These are phyloP conservation scores for Megatriorchis doriae DNA, from an alignment of 2,113 vertebrate species.

Conservation along the genomic window DNA sequence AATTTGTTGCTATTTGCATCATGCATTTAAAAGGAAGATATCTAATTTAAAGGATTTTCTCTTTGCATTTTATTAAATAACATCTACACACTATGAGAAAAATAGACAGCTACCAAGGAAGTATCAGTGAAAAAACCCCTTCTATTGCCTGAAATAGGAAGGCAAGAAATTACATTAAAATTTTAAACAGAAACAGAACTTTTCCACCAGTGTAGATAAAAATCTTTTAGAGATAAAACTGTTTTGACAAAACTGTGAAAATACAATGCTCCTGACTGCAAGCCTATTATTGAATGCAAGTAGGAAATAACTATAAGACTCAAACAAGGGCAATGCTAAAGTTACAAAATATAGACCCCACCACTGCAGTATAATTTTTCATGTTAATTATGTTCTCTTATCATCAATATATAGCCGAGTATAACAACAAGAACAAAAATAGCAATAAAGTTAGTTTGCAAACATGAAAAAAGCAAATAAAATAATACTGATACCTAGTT, in stretches of 20 bases:
- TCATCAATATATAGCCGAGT: constrained; percentile 41
- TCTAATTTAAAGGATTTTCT: constrained; percentile 15
- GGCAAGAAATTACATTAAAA: constrained; percentile 52
- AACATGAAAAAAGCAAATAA: constrained; percentile 64
- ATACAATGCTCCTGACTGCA: constrained; percentile 50
- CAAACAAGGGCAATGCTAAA: constrained; percentile 41
- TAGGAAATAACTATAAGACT: constrained; percentile 41
- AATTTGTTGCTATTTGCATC: background rate
- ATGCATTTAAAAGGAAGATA: constrained; percentile 13
- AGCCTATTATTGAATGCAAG: constrained; percentile 51
- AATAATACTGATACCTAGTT: constrained; percentile 65
- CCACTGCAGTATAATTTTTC: constrained; percentile 55
- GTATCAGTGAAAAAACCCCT: background rate
- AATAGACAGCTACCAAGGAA: constrained; percentile 14
- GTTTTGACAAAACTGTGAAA: constrained; percentile 64
- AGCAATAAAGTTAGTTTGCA: constrained; percentile 59
- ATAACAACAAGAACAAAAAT: constrained; percentile 62
- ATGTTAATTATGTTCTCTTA: constrained; percentile 69
- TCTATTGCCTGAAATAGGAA: constrained; percentile 55
- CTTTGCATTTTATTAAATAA: constrained; percentile 19
- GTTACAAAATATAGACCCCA: constrained; percentile 56
- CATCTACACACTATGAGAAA: background rate
- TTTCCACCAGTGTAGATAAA: constrained; percentile 55
- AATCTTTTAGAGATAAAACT: constrained; percentile 66
- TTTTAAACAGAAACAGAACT: constrained; percentile 65